A percentile compares a stretch with the other conserved stretches of the same genome.
These are phyloP conservation scores for Nycticorax nycticorax DNA, from an alignment of 2,113 vertebrate species.

Conservation along the genomic window DNA sequence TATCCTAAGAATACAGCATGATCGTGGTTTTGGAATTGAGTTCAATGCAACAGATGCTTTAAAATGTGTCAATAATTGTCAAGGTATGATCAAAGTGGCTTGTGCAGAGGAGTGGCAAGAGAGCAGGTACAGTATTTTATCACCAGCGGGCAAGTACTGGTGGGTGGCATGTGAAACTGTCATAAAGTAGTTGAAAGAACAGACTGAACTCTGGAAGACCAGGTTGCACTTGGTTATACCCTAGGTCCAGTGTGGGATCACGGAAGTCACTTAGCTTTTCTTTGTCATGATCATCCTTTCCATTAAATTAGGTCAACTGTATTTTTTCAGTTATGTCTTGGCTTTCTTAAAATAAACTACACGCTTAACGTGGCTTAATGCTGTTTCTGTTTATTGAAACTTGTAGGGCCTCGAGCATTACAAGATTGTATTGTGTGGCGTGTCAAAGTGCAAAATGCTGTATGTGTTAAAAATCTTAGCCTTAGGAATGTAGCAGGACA, in stretches of 20 bases:
- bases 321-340: neutral
- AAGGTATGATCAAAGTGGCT: conserved; percentile 91
- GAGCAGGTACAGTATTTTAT: conserved; percentile 82
- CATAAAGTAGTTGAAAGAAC: neutral
- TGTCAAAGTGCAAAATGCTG: neutral
- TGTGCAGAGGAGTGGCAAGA: conserved; percentile 98
- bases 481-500: neutral
- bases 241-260: neutral
- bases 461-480: neutral
- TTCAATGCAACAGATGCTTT: conserved; percentile 94
- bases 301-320: neutral
- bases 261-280: neutral
- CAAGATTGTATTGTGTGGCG: neutral
- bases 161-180: neutral
- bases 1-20: conserved; percentile 88
- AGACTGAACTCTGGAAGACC: neutral
- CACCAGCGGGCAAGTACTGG: neutral
- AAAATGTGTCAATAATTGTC: conserved; percentile 90
- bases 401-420: neutral
- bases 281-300: neutral
- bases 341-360: neutral
- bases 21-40: conserved; percentile 89
- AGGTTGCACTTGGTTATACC: neutral
- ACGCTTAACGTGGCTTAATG: neutral
- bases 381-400: neutral